These are phyloP conservation scores for Lacerta bilineata DNA, from an alignment of 2,797 vertebrate genomes.

Conservation along the genomic window DNA sequence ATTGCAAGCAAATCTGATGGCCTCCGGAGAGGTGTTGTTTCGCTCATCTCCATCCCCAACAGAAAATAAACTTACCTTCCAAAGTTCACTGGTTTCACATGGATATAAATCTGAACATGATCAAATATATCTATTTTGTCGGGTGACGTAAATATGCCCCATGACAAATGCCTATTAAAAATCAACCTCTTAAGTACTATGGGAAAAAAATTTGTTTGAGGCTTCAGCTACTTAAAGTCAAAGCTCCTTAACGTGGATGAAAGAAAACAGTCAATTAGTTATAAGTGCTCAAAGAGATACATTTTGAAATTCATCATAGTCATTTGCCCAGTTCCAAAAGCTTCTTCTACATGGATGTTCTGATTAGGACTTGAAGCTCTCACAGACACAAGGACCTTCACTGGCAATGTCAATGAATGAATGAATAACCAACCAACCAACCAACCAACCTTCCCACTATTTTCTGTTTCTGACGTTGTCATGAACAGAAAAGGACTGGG, in stretches of 20 bases:
- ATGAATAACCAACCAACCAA: too few relatives aligned
- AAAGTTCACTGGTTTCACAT: neutral
- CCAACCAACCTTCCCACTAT: too few relatives aligned
- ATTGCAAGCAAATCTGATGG: neutral
- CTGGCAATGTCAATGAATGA: neutral
- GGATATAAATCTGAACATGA: neutral
- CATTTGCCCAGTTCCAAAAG: neutral
- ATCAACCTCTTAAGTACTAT: neutral
- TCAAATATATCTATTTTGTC: neutral
- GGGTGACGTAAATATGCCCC: neutral
- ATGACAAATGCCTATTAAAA: neutral
- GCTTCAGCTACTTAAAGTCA: conserved; percentile 12
- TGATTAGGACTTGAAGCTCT: too few relatives aligned
- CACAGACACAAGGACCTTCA: neutral
- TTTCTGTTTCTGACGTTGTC: neutral
- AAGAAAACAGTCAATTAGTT: conserved; percentile 53
- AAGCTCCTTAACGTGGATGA: conserved; percentile 23
- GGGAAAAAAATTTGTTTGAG: neutral
- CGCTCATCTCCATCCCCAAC: neutral
- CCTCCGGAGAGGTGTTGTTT: neutral
- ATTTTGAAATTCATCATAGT: neutral
- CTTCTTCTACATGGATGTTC: neutral
- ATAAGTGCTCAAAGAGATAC: neutral
- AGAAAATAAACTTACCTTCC: neutral
- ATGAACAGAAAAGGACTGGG: neutral